Evolutionary conservation across 2,888 invertebrate genomes (phyloP).

Genomic region (Papilio gigon): DNA sequence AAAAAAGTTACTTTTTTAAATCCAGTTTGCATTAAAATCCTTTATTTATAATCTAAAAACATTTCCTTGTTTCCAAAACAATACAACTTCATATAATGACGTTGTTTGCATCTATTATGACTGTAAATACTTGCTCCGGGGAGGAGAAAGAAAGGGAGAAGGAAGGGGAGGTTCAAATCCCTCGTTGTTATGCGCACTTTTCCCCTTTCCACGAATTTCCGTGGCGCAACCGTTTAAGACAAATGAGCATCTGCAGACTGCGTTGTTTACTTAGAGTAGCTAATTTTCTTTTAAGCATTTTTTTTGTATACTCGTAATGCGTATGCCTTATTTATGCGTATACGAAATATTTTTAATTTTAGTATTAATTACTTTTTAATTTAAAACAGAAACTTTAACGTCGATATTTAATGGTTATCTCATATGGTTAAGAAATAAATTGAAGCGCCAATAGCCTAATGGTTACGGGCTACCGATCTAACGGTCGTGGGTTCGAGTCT

Average conservation of each 20-base stretch:
- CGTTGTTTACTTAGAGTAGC: background rate
- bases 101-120: conserved; percentile 14
- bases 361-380: too few species aligned
- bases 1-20: background rate
- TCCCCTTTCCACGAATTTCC: conserved; percentile 17
- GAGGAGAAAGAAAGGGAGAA: background rate
- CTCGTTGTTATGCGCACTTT: conserved; percentile 21
- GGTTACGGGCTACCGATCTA: too few species aligned
- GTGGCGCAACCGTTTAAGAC: background rate
- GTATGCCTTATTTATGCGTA: too few species aligned
- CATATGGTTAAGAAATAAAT: too few species aligned
- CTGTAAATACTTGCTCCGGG: conserved; percentile 16
- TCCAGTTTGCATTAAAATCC: background rate
- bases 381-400: too few species aligned
- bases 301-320: too few species aligned
- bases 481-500: too few species aligned
- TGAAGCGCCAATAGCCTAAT: too few species aligned
- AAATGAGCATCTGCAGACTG: conserved; percentile 15
- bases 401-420: too few species aligned
- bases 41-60: background rate
- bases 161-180: background rate
- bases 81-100: conserved; percentile 18
- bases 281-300: conserved; percentile 2
- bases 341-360: too few species aligned
- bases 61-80: conserved; percentile 19